Evolutionary conservation across 2,888 invertebrate genomes (phyloP).

Genomic region (Prosopocoilus inquinatus): DNA sequence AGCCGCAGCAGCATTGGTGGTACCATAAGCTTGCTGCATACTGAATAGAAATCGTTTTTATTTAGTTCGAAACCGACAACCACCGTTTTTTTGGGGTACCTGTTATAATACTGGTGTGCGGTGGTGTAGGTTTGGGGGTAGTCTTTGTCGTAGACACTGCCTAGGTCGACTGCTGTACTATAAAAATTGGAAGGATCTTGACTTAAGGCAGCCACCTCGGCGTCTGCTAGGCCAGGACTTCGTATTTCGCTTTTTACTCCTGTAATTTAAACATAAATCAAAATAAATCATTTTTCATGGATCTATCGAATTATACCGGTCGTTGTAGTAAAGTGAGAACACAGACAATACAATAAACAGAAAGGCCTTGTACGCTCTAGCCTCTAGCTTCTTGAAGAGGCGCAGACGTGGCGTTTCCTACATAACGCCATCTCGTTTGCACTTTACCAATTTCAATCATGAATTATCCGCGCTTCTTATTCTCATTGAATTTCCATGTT

Average conservation of each 20-base stretch:
- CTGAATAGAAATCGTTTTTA: constrained; percentile 32
- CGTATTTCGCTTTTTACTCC: constrained; percentile 73
- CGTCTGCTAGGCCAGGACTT: constrained; percentile 64
- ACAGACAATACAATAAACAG: no score
- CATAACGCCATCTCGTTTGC: no score
- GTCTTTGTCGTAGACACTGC: constrained; percentile 49
- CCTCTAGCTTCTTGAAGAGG: no score
- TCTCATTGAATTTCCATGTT: no score
- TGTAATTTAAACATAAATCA: constrained; percentile 18
- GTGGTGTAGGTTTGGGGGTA: constrained; percentile 59
- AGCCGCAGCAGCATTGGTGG: constrained; percentile 43
- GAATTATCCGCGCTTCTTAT: no score
- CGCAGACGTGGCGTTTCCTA: no score
- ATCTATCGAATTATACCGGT: no score
- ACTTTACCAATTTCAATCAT: no score
- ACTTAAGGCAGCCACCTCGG: constrained; percentile 47
- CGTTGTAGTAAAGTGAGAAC: no score
- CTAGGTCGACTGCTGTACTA: constrained; percentile 46
- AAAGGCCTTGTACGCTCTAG: no score
- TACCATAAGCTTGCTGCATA: constrained; percentile 53
- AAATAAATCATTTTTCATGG: no score
- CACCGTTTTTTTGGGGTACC: constrained; percentile 45
- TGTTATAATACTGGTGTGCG: constrained; percentile 74
- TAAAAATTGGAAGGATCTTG: constrained; percentile 42
- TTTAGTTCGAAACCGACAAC: constrained; percentile 3